Base-by-base conservation (phyloP, 2,888 invertebrate genomes). In the Oscheius sp. region DNA sequence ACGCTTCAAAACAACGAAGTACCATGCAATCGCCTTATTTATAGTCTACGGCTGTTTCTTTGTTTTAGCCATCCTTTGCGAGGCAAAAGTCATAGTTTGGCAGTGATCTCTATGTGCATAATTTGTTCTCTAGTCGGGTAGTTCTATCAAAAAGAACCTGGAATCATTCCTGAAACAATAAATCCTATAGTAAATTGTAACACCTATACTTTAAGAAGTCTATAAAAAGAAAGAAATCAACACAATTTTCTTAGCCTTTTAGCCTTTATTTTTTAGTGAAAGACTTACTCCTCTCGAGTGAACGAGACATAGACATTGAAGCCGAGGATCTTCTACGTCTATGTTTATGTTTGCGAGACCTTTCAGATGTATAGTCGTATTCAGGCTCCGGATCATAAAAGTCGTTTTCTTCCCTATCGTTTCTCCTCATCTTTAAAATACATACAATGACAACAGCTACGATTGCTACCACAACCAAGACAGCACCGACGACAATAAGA, bases 71-170 rank as follows among this genome's bases (percentile, higher is more conserved):
- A 61, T 71, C 29, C 70, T 78, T 29, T 70, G 74, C 27, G 78
- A 74, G 29, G 69, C 71, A 52, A 68, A 74, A 39, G 75, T 78
- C 33, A 53, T 76, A 15, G 68, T 55, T 10, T 76, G 76, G 76
- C 12, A 42, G 23, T 61, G 61, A 61, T 61, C 45, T 58, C 58
- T 39, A 45, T 34, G 52, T 29, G n/a, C 33, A 55, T 55, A 55
- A 31, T 55, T 34, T 25, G n/a, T 55, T 23, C 34, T 20, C n/a
- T 33, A 12, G 46, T 53, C 55, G 55, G 55, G 55, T 55, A 55
- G 55, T 55, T 33, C 53, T 29, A 27, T 53, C 15, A 25, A 50
- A 5, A 27, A 55, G 20, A 34, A 34, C 33, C 15, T 27, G 4
- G 42, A 34, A 20, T 34, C 34, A 33, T 33, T 55, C 34, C 55